These are phyloP conservation scores for Tinea pellionella DNA, from an alignment of 2,888 invertebrate genomes.

Conservation along the genomic window DNA sequence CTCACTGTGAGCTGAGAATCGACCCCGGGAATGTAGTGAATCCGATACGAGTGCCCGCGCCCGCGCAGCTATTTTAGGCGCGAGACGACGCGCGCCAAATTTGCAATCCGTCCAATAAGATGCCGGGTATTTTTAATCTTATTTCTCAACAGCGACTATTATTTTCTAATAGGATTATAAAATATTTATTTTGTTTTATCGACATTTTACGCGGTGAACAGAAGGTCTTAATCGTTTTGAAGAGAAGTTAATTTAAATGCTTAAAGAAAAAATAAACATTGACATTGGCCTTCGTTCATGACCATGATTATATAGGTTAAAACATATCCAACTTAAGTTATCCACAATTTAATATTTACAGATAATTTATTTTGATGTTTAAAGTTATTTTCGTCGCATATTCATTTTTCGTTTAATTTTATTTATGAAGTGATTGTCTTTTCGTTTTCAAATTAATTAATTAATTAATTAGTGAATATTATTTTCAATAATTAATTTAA, in stretches of 20 bases:
- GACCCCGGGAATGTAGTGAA: slow-evolving; percentile 51
- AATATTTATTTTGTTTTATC: too few relatives aligned
- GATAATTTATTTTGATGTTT: too few relatives aligned
- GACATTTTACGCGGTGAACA: background rate
- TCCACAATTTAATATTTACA: too few relatives aligned
- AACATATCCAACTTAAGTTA: background rate
- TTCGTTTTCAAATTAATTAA: too few relatives aligned
- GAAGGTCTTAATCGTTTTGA: background rate
- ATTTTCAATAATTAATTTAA: too few relatives aligned
- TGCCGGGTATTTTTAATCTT: slow-evolving; percentile 55
- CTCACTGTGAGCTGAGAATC: background rate
- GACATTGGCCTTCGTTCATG: slow-evolving; percentile 9
- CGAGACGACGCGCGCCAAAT: slow-evolving; percentile 61
- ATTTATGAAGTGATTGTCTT: too few relatives aligned
- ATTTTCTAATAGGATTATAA: slow-evolving; percentile 22
- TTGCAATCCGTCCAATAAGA: slow-evolving; percentile 61
- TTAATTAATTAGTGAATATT: too few relatives aligned
- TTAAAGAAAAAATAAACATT: background rate
- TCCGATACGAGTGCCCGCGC: slow-evolving; percentile 47
- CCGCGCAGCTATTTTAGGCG: slow-evolving; percentile 53
- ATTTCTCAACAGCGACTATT: slow-evolving; percentile 49
- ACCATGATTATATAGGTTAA: slow-evolving; percentile 4
- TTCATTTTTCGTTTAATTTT: too few relatives aligned
- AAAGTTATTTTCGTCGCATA: too few relatives aligned
- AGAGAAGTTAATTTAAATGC: background rate